Evolutionary conservation across 1,140 invertebrate genomes (phyloP).

Genomic region (Phthorimaea operculella): DNA sequence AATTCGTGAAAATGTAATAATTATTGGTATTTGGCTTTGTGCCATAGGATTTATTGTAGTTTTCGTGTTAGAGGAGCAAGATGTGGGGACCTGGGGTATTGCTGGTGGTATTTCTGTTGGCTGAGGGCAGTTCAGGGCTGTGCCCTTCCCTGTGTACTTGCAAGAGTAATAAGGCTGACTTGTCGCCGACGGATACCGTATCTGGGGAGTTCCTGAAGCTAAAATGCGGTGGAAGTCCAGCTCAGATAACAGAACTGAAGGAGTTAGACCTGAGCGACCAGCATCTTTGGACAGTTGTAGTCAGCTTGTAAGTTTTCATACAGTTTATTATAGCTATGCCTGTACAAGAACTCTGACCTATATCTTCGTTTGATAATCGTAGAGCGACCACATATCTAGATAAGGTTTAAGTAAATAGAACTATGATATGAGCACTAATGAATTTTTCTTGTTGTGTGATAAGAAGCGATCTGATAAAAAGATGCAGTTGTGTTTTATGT

Average conservation of each 20-base stretch:
- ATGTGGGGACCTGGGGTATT: constrained; percentile 43
- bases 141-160: constrained; percentile 62
- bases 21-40: constrained; percentile 55
- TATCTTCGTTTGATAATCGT: too few relatives aligned
- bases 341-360: too few relatives aligned
- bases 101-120: constrained; percentile 30
- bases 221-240: constrained; percentile 49
- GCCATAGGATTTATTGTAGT: constrained; percentile 46
- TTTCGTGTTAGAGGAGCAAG: constrained; percentile 39
- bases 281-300: constrained; percentile 37
- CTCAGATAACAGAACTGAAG: constrained; percentile 57
- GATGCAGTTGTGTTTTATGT: too few relatives aligned
- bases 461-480: too few relatives aligned
- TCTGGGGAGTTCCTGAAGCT: constrained; percentile 47
- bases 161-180: constrained; percentile 43
- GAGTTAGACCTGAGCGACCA: constrained; percentile 56
- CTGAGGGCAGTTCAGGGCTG: constrained; percentile 29
- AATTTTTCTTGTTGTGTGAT: too few relatives aligned
- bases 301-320: constrained; percentile 56
- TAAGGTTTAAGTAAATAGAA: too few relatives aligned
- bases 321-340: too few relatives aligned
- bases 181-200: constrained; percentile 28
- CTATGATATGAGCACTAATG: too few relatives aligned
- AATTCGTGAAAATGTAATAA: constrained; percentile 60
- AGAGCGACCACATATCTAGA: too few relatives aligned